A percentile compares a stretch with the other conserved stretches of the same genome.
Evolutionary conservation across 1,140 invertebrate genomes (phyloP).

Genomic region (Dendrolimus kikuchii): DNA sequence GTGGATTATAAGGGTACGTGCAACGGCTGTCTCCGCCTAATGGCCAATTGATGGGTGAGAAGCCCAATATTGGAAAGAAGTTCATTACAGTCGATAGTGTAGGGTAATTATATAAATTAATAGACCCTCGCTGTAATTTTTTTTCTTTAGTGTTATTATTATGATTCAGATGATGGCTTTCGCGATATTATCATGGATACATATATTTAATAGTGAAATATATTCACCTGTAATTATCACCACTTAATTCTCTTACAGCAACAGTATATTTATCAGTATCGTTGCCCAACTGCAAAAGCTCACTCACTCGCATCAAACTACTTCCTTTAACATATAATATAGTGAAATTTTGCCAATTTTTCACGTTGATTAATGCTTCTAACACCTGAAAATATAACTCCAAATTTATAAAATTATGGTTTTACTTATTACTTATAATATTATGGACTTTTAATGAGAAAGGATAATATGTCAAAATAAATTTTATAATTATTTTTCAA

Average conservation of each 20-base stretch:
- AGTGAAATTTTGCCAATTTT: conserved; percentile 53
- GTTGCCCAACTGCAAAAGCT: conserved; percentile 41
- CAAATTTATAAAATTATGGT: not conserved
- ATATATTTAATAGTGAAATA: not conserved
- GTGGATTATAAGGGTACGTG: too few species aligned
- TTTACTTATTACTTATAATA: not conserved
- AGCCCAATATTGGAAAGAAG: too few species aligned
- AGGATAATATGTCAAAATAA: too few species aligned
- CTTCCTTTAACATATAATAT: conserved; percentile 48
- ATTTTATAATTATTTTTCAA: too few species aligned
- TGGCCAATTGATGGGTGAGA: too few species aligned
- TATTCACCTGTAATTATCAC: conserved; percentile 50
- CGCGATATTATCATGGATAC: too few species aligned
- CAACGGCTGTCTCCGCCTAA: too few species aligned
- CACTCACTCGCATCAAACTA: conserved; percentile 35
- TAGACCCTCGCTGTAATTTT: too few species aligned
- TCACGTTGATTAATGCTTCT: conserved; percentile 31
- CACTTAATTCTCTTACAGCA: conserved; percentile 44
- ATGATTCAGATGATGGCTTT: too few species aligned
- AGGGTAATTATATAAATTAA: too few species aligned
- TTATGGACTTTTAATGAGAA: not conserved
- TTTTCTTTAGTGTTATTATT: too few species aligned
- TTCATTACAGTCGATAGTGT: too few species aligned
- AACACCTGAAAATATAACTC: conserved; percentile 28
- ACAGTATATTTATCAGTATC: conserved; percentile 36